Evolutionary conservation across 2,113 vertebrate species (phyloP), one percentile per base, ranked within the genome.

Genomic region (Gavialis gangeticus): DNA sequence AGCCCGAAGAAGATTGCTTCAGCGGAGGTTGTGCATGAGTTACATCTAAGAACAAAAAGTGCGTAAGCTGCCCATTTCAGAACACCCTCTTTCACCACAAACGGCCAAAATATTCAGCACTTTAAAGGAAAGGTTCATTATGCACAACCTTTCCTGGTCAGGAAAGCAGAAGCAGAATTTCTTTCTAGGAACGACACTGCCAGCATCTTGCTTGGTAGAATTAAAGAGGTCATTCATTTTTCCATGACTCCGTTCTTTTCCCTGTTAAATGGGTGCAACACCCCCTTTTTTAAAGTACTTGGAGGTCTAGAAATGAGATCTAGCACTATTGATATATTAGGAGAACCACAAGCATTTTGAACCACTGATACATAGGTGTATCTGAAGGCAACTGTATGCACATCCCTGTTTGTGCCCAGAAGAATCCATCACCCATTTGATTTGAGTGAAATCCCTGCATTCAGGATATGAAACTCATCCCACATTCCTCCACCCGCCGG

Each of bases 171-270:
- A 14, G 5, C 73, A 62, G 85, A 30, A 67, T 30, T 24, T 27
- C 0, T 0, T 24, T 22, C 25, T 1, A 12, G 85, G 3, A 5
- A 4, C 34, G 37, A 71, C 28, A 56, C 63, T 64, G 73, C 37
- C 73, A 6, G 89, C 79, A 63, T 54, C 78, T 75, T 46, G 62
- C 5, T 37, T 18, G 2, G 0, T 4, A 4, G 54, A 13, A 4
- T 18, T 34, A 63, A 73, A 1, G 13, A 19, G 25, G n/a, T 28
- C 5, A 13, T 62, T 56, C 76, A 25, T 8, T 34, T 60, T 30
- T 1, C 17, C 22, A 34, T 2, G 60, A 62, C 12, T 34, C 5
- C 34, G 34, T 4, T 67, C 77, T 64, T 64, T 79, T 87, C 64
- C 84, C 46, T 9, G 46, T 62, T 12, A 1, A 34, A 58, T 2